Conservation (phyloP, 1,140 invertebrate species). For the Neodiprion fabricii region DNA sequence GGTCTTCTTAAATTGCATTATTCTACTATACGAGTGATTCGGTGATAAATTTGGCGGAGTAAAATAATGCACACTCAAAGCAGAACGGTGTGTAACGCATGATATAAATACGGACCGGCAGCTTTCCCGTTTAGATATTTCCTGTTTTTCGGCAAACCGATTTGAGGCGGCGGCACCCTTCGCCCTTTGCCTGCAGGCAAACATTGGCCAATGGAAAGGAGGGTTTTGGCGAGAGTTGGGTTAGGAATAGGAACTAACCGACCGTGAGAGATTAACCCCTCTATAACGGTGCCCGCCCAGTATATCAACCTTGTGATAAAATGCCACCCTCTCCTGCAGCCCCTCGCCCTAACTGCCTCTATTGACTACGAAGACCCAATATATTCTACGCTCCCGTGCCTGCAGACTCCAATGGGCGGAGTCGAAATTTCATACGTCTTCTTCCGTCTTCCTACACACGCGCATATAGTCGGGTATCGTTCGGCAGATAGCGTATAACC, state of each 20-base stretch:
- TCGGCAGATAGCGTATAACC: too few relatives aligned
- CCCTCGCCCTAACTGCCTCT: constrained; percentile 60
- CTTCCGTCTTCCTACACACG: constrained; percentile 35
- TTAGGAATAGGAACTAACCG: constrained; percentile 62
- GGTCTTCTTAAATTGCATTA: too few relatives aligned
- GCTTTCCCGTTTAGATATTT: background rate
- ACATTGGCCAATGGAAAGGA: background rate
- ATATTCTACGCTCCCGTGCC: constrained; percentile 56
- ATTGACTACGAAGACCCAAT: constrained; percentile 62
- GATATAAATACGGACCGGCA: too few relatives aligned
- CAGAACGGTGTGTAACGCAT: too few relatives aligned
- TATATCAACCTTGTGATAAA: constrained; percentile 63
- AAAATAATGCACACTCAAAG: too few relatives aligned
- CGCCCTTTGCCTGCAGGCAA: constrained; percentile 5
- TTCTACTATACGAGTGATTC: too few relatives aligned
- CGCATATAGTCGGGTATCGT: background rate
- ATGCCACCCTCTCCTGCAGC: constrained; percentile 55
- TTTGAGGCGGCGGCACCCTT: background rate
- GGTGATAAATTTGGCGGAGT: too few relatives aligned
- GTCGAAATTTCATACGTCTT: constrained; percentile 62
- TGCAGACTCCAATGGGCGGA: constrained; percentile 59
- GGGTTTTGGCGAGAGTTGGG: constrained; percentile 35
- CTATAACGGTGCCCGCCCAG: constrained; percentile 57
- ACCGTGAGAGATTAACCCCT: constrained; percentile 64
- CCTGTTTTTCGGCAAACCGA: constrained; percentile 4